Percentiles rank a stretch among this genome's conserved stretches.
phyloP scores from a whole-genome alignment of 2,888 invertebrate species.

The Limnephilus auricula region DNA sequence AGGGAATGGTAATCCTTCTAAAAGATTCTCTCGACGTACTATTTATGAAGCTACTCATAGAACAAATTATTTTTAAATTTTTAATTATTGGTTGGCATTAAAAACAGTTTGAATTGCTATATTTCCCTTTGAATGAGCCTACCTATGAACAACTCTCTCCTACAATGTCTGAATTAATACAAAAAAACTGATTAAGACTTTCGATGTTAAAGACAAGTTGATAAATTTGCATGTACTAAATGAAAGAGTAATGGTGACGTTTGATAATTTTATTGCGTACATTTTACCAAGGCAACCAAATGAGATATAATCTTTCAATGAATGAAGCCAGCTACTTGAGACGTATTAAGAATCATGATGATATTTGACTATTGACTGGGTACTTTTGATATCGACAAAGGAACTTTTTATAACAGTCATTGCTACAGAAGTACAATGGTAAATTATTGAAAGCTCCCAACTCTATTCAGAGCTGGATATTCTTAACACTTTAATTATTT shows the following conservation, averaged over 20 bases:
- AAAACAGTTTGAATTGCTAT: neutral
- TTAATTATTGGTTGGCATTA: neutral
- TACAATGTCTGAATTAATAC: neutral
- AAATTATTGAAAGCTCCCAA: neutral
- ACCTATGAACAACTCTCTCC: neutral
- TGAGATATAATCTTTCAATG: slow-evolving; percentile 12
- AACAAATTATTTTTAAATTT: neutral
- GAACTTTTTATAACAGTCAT: slow-evolving; percentile 35
- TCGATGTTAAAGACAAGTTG: neutral
- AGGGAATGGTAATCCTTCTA: too few relatives aligned
- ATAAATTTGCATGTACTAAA: neutral
- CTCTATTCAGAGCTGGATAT: neutral
- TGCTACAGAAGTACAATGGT: slow-evolving; percentile 13
- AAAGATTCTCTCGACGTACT: too few relatives aligned
- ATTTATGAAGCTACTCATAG: too few relatives aligned
- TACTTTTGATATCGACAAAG: slow-evolving; percentile 2
- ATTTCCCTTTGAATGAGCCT: neutral
- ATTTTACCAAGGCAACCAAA: slow-evolving; percentile 3
- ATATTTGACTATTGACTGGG: slow-evolving; percentile 26
- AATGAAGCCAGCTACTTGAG: slow-evolving; percentile 22
- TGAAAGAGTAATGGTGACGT: neutral
- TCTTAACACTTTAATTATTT: neutral
- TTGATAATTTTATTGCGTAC: slow-evolving; percentile 6
- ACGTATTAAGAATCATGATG: slow-evolving; percentile 17
- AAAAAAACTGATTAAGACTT: neutral